phyloP scores from a whole-genome alignment of 2,797 vertebrate species.

The Fistularia tabacaria region DNA sequence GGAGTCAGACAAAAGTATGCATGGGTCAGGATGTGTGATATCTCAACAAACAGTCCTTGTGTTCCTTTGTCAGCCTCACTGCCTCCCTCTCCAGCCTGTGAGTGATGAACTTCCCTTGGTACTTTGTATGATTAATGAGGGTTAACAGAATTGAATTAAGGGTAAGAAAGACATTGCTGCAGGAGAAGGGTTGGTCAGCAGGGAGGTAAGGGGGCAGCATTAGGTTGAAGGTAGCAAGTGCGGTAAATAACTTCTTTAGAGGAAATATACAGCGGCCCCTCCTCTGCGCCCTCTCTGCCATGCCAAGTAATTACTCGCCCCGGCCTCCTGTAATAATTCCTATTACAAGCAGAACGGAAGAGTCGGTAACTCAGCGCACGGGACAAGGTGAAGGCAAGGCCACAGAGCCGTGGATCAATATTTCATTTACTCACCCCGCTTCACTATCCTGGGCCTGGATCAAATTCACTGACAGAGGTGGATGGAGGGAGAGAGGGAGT shows the following conservation, averaged over 20 bases:
- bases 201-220: slow-evolving; percentile 48
- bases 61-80: slow-evolving; percentile 42
- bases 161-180: slow-evolving; percentile 83
- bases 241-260: slow-evolving; percentile 93
- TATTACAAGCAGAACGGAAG: slow-evolving; percentile 99
- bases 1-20: background rate
- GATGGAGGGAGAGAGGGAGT: slow-evolving; percentile 20
- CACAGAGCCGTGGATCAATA: slow-evolving; percentile 95
- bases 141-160: slow-evolving; percentile 94
- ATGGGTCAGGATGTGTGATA: slow-evolving; percentile 6
- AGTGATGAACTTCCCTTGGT: slow-evolving; percentile 91
- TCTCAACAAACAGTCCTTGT: slow-evolving; percentile 14
- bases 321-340: slow-evolving; percentile 99
- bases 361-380: slow-evolving; percentile 97
- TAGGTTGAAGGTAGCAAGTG: slow-evolving; percentile 67
- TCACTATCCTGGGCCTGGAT: slow-evolving; percentile 90
- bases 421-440: slow-evolving; percentile 98
- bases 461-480: slow-evolving; percentile 89
- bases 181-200: slow-evolving; percentile 69
- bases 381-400: slow-evolving; percentile 99
- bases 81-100: slow-evolving; percentile 48
- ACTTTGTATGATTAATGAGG: slow-evolving; percentile 89
- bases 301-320: slow-evolving; percentile 98
- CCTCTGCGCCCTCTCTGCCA: slow-evolving; percentile 71
- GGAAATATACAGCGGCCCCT: slow-evolving; percentile 87